A percentile compares a stretch with the other conserved stretches of the same genome.
phyloP scores from a whole-genome alignment of 1,140 invertebrate genomes.

The Pogonomyrmex barbatus region DNA sequence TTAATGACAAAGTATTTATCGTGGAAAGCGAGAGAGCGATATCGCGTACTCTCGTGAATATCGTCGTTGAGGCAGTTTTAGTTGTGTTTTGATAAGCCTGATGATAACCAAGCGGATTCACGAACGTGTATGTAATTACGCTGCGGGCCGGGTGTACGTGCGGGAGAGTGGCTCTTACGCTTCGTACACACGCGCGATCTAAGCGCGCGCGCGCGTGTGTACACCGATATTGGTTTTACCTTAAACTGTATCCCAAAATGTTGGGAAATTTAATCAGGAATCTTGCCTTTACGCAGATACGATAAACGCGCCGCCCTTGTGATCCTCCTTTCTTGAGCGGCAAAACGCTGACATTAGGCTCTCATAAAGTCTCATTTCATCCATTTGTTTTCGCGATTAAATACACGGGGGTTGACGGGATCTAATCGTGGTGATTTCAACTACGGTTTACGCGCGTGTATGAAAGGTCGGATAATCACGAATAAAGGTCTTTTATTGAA shows the following conservation, averaged over 20 bases:
- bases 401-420: conserved; percentile 26
- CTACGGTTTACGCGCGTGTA: not conserved
- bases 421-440: conserved; percentile 6
- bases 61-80: not conserved
- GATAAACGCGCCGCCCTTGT: not conserved
- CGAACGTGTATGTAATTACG: conserved; percentile 51
- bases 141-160: not conserved
- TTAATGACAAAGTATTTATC: conserved; percentile 59
- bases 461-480: not conserved
- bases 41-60: conserved; percentile 2
- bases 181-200: not conserved
- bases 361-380: conserved; percentile 44
- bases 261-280: conserved; percentile 59
- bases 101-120: conserved; percentile 53
- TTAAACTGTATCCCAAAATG: conserved; percentile 42
- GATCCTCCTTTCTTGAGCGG: conserved; percentile 31
- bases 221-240: conserved; percentile 45
- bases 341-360: conserved; percentile 11
- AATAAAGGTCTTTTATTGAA: not conserved
- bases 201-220: conserved; percentile 17
- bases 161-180: conserved; percentile 15
- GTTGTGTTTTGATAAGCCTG: conserved; percentile 58
- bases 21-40: not conserved
- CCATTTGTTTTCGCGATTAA: conserved; percentile 7
- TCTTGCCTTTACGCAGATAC: conserved; percentile 6